Base-by-base conservation (phyloP, 2,113 vertebrate genomes). In the Carassius auratus region DNA sequence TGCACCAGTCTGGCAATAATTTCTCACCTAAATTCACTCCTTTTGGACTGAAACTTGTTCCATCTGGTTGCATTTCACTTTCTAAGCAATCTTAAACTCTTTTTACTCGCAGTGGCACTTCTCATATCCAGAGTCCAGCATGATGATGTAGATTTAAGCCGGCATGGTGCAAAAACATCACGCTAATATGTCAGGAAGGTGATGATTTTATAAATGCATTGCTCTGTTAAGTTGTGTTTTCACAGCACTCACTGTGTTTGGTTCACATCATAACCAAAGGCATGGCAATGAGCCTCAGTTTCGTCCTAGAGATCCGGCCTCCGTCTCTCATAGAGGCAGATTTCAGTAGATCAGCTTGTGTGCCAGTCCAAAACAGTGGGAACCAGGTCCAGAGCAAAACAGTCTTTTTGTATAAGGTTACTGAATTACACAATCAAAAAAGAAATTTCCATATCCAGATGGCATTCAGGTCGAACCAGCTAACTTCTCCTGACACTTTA, bases 1-100 rank as follows among this genome's bases (percentile, higher is more conserved):
- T 81, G 42, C 80, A 69, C 80, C 80, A 81, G 80, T 81, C 80
- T 81, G 80, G 80, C 64, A 81, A 69, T 69, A 52, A 81, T 81
- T 81, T 81, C 80, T 81, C 80, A 81, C 80, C 62, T 81, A 81
- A 50, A 52, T 52, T 69, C 62, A 8, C 80, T 81, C 45, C 19
- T 52, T n/a, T 81, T n/a, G 15, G 80, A 55, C 45, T 69, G 62
- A 81, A 81, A 69, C 80, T 69, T 69, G 80, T 69, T 81, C 64
- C 80, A 81, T 81, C 80, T 81, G 80, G 80, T 81, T 36, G 80
- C 64, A 45, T 81, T 81, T 81, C 42, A 69, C 45, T 68, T 14
- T 80, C 78, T 80, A 80, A 80, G 59, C n/a, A 48, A 23, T 64
- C 59, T 64, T 81, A 81, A 81, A 52, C 80, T 66, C 48, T 68